These are phyloP conservation scores for Drosophila funebris DNA, from an alignment of 1,140 invertebrate genomes.

Conservation along the genomic window DNA sequence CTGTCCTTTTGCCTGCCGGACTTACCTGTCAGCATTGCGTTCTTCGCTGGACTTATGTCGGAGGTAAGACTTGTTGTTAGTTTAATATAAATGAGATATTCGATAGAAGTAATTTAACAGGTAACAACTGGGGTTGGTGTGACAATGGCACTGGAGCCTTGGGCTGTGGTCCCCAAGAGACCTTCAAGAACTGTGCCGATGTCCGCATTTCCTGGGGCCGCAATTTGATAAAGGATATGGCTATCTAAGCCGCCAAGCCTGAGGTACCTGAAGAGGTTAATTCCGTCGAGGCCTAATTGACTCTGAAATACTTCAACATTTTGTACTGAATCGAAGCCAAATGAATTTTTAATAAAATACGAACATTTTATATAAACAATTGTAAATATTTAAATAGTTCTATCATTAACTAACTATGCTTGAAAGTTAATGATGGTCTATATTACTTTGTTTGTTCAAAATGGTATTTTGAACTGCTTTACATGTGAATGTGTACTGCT, in stretches of 20 bases:
- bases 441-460: too few relatives aligned
- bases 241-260: conserved; percentile 6
- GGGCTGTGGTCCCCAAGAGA: too few relatives aligned
- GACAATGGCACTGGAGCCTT: conserved; percentile 67
- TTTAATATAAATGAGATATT: background rate
- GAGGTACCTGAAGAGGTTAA: conserved; percentile 25
- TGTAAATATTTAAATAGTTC: background rate
- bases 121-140: conserved; percentile 86
- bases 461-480: too few relatives aligned
- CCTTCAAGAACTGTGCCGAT: conserved; percentile 80
- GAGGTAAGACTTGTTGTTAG: conserved; percentile 50
- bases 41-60: conserved; percentile 88
- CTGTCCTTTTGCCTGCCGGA: conserved; percentile 84
- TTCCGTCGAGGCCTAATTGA: conserved; percentile 23
- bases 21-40: conserved; percentile 88
- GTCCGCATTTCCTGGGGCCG: conserved; percentile 19
- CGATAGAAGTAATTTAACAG: conserved; percentile 43
- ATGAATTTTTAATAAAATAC: conserved; percentile 17
- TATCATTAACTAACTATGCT: background rate
- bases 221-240: conserved; percentile 59
- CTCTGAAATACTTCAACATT: background rate
- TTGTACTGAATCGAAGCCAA: conserved; percentile 26
- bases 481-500: too few relatives aligned
- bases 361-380: conserved; percentile 1
- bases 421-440: too few relatives aligned